Conservation (phyloP, 1,140 invertebrate genomes). For the Orius laevigatus region DNA sequence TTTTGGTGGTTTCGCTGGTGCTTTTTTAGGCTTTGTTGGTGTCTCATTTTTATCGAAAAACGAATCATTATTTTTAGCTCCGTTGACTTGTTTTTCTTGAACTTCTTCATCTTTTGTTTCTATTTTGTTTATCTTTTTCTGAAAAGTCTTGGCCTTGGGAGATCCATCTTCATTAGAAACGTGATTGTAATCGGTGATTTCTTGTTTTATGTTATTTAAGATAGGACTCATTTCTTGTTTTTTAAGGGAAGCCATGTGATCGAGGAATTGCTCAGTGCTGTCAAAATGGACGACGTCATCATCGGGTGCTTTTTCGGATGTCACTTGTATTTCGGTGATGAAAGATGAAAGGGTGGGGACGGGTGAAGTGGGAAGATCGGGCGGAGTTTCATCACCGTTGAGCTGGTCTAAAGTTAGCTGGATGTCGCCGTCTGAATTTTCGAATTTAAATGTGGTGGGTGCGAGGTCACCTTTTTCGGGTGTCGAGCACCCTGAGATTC, state of each 20-base stretch:
- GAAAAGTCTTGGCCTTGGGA: background rate
- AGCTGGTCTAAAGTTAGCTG: background rate
- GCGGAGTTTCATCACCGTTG: conserved; percentile 24
- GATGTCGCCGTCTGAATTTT: background rate
- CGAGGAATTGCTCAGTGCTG: conserved; percentile 1
- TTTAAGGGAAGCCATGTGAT: conserved; percentile 9
- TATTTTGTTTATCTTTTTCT: background rate
- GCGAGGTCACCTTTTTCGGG: conserved; percentile 18
- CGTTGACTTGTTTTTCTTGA: background rate
- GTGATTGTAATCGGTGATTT: background rate
- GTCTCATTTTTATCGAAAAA: too few relatives aligned
- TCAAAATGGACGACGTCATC: conserved; percentile 8
- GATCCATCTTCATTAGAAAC: background rate
- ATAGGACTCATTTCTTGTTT: too few relatives aligned
- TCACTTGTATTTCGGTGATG: conserved; percentile 20
- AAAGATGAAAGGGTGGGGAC: conserved; percentile 22
- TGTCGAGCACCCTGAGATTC: conserved; percentile 16
- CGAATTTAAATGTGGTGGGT: conserved; percentile 16
- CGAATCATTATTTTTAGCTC: background rate
- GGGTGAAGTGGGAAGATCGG: conserved; percentile 28
- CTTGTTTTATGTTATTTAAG: too few relatives aligned
- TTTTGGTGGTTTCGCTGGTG: too few relatives aligned
- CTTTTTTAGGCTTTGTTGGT: too few relatives aligned
- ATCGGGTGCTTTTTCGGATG: background rate
- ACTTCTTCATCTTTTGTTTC: conserved; percentile 4